Evolutionary conservation across 92 coral and sea anemone species (phyloP), one percentile per base, ranked within the genome.

Genomic region (Siderastrea radians): DNA sequence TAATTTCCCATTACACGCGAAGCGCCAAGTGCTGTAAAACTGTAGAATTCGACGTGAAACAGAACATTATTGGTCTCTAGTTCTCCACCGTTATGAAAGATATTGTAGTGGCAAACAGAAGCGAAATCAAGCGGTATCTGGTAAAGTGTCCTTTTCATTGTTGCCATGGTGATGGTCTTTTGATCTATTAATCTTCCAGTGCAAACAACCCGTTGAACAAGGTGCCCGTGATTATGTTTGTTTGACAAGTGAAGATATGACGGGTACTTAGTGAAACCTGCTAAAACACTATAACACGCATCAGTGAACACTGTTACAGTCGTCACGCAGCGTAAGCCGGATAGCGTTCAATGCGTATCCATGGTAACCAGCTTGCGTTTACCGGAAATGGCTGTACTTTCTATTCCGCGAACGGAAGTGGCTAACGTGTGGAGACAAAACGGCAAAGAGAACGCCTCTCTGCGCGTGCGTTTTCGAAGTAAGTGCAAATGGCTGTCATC

Each of bases 161-260:
- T 83, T 73, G 47, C 52, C 80, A 72, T 72, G 48, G 87, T 11
- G 54, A 73, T 86, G 91, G 71, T 86, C 93, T 76, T 80, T 91
- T 81, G 93, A 86, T 86, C 91, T 51, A 65, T 91, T 90, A 90
- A 86, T 86, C 91, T 68, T 71, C 16, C 5, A n/a, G 10, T 49
- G 72, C 73, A 59, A 73, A 83, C 80, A 73, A 83, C 72, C 80
- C 6, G 87, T 55, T 19, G 43, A 57, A 9, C 78, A 15, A 7
- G 19, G 78, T 47, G 38, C 17, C 47, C 46, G 43, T 67, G 51
- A 49, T 79, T 62, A 1, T 63, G 49, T 63, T 63, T 50, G 2
- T 3, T 12, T 68, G n/a, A 80, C 74, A 52, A 64, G 74, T 80
- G 59, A 51, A 68, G 5, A 51, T 50, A 67, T 50, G 77, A 38